Evolutionary conservation across 2,797 vertebrate species (phyloP).

Genomic region (Crenichthys baileyi): DNA sequence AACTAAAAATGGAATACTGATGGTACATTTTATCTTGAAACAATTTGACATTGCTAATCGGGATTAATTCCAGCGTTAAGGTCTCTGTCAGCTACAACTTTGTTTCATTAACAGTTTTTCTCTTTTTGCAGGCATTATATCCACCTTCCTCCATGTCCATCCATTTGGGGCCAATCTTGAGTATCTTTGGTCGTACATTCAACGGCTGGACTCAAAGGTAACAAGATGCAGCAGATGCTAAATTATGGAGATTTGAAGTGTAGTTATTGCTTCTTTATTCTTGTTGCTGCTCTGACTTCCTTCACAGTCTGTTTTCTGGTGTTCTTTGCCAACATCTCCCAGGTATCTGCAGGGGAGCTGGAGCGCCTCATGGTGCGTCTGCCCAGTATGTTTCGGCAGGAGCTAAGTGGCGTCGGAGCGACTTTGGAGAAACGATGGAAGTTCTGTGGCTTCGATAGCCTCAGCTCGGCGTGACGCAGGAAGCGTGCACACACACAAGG

Average conservation of each 20-base stretch:
- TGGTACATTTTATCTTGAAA: conserved; percentile 2
- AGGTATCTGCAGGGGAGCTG: conserved; percentile 93
- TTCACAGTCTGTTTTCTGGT: not conserved
- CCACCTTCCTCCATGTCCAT: conserved; percentile 96
- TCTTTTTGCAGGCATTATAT: conserved; percentile 88
- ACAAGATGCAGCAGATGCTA: conserved; percentile 1
- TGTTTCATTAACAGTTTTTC: not conserved
- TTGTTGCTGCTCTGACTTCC: not conserved
- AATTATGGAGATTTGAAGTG: not conserved
- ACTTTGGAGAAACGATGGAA: conserved; percentile 97
- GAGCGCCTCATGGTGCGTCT: conserved; percentile 91
- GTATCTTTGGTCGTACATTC: conserved; percentile 97
- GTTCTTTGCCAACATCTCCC: not conserved
- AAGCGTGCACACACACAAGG: conserved; percentile 40
- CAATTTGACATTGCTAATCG: not conserved
- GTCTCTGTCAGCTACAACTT: not conserved
- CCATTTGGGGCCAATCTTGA: conserved; percentile 98
- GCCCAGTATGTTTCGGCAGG: conserved; percentile 94
- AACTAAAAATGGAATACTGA: conserved; percentile 5
- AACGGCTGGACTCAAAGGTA: conserved; percentile 95
- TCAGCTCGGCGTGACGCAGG: conserved; percentile 86
- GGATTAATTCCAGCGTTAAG: too few relatives aligned
- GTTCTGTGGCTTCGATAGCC: conserved; percentile 94
- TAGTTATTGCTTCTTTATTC: not conserved
- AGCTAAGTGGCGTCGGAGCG: conserved; percentile 95